These are phyloP conservation scores for Mirounga angustirostris DNA, from an alignment of 2,113 vertebrate genomes.

Conservation along the genomic window DNA sequence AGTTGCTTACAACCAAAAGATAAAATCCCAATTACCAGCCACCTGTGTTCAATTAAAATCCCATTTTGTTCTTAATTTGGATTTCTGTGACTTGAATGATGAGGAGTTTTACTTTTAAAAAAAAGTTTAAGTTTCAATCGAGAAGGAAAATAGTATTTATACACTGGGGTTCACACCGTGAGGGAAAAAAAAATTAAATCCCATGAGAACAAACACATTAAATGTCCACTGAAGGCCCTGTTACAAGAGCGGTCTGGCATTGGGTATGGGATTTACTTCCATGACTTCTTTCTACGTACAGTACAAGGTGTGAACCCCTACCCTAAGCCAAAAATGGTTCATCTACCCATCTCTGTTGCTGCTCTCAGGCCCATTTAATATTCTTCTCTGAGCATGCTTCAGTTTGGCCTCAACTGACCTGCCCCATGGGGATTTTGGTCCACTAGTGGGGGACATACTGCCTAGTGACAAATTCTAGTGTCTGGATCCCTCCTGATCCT, in stretches of 20 bases:
- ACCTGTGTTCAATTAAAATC: background rate
- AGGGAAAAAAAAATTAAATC: background rate
- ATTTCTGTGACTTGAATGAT: background rate
- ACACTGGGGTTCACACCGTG: background rate
- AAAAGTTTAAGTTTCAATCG: background rate
- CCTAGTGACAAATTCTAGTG: background rate
- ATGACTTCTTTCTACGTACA: background rate
- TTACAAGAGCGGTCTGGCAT: background rate
- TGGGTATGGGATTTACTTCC: background rate
- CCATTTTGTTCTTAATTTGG: background rate
- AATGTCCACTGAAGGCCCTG: background rate
- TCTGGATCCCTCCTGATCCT: background rate
- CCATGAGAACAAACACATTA: background rate
- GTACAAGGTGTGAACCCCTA: background rate
- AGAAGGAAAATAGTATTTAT: background rate
- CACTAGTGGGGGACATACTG: background rate
- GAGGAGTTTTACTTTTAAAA: background rate
- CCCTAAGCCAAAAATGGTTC: background rate
- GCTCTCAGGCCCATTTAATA: background rate
- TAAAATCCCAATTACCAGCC: background rate
- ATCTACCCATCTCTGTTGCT: background rate
- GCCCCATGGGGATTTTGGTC: background rate
- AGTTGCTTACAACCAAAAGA: background rate
- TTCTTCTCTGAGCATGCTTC: background rate
- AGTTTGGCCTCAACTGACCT: background rate